phyloP scores from a whole-genome alignment of 2,113 vertebrate species.

The Hucho hucho region DNA sequence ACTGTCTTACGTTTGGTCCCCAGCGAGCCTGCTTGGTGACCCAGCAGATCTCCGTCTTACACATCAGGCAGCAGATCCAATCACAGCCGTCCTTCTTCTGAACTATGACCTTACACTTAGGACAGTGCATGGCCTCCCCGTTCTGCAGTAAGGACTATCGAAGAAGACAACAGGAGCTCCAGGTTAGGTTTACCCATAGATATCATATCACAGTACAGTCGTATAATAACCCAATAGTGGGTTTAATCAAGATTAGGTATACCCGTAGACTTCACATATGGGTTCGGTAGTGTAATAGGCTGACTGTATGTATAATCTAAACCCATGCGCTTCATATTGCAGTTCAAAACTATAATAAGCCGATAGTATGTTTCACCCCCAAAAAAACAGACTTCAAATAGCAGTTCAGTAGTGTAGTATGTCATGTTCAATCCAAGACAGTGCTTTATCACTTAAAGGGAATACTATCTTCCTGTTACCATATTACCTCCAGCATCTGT shows the following conservation, averaged over 20 bases:
- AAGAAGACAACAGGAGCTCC: neutral
- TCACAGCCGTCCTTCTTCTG: conserved; percentile 83
- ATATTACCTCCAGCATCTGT: conserved; percentile 75
- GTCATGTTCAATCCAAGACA: too few species aligned
- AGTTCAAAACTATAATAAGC: neutral
- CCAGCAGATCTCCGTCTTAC: conserved; percentile 79
- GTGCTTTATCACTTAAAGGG: too few species aligned
- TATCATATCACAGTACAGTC: neutral
- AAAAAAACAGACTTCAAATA: too few species aligned
- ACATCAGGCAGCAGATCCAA: conserved; percentile 80
- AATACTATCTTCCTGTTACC: too few species aligned
- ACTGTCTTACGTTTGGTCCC: conserved; percentile 70
- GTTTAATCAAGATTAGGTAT: too few species aligned
- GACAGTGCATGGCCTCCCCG: conserved; percentile 79
- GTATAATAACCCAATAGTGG: too few species aligned
- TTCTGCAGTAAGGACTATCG: conserved; percentile 65
- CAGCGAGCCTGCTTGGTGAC: conserved; percentile 80
- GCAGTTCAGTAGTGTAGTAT: too few species aligned
- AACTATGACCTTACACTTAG: conserved; percentile 73
- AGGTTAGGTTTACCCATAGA: neutral
- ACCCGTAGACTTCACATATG: too few species aligned
- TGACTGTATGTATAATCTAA: neutral
- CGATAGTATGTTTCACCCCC: too few species aligned
- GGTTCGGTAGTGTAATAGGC: neutral
- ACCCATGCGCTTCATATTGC: neutral